These are phyloP conservation scores for Malacosoma neustria DNA, from an alignment of 2,888 invertebrate species.

Conservation along the genomic window DNA sequence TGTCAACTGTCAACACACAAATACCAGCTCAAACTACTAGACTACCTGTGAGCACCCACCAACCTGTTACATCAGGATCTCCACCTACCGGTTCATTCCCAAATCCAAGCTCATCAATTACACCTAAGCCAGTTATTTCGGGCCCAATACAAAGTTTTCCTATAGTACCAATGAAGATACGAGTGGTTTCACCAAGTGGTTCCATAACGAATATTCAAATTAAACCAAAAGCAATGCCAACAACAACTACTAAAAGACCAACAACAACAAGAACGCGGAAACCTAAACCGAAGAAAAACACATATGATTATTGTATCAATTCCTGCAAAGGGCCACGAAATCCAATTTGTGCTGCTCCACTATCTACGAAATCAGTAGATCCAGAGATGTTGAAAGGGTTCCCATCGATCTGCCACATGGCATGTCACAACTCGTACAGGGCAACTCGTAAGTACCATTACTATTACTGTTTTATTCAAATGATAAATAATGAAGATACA, in stretches of 20 bases:
- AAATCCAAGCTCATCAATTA: neutral
- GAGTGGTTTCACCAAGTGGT: slow-evolving; percentile 46
- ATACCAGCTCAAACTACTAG: neutral
- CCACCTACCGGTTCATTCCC: slow-evolving; percentile 12
- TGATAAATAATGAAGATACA: no score
- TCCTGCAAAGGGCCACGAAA: slow-evolving; percentile 44
- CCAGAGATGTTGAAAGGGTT: slow-evolving; percentile 55
- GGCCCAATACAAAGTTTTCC: neutral
- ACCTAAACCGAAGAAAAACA: slow-evolving; percentile 38
- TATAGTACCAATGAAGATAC: slow-evolving; percentile 31
- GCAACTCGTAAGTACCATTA: slow-evolving; percentile 52
- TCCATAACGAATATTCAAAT: slow-evolving; percentile 49
- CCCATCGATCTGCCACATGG: slow-evolving; percentile 62
- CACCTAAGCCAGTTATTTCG: slow-evolving; percentile 5
- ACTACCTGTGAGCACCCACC: neutral
- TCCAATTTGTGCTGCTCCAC: slow-evolving; percentile 51
- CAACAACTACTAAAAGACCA: slow-evolving; percentile 29
- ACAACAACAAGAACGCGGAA: slow-evolving; percentile 29
- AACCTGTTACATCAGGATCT: neutral
- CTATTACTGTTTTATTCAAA: no score
- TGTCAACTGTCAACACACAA: slow-evolving; percentile 11
- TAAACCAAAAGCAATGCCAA: slow-evolving; percentile 41
- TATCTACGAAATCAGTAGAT: slow-evolving; percentile 36
- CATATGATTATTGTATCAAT: slow-evolving; percentile 44
- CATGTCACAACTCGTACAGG: slow-evolving; percentile 60